Evolutionary conservation across 2,113 vertebrate genomes (phyloP).

Genomic region (Brachyhypopomus gauderio): DNA sequence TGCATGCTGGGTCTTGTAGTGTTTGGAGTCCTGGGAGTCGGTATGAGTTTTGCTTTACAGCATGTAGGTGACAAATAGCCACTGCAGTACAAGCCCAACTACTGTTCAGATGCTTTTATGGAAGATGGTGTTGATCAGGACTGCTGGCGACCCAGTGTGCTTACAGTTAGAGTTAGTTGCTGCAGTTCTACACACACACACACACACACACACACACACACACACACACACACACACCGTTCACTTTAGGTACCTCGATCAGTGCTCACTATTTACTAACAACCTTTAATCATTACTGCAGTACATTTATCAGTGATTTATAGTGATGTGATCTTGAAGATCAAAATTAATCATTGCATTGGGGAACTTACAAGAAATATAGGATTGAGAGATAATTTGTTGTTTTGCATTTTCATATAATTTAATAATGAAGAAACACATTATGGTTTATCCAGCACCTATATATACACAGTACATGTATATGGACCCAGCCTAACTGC

Average conservation of each 20-base stretch:
- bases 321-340: too few species aligned
- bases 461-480: not conserved
- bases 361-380: not conserved
- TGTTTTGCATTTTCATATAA: too few species aligned
- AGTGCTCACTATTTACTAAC: not conserved
- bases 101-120: not conserved
- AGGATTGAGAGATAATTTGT: not conserved
- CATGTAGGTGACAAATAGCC: not conserved
- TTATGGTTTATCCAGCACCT: not conserved
- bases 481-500: not conserved
- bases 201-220: slow-evolving; percentile 3
- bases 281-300: not conserved
- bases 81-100: not conserved
- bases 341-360: not conserved
- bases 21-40: not conserved
- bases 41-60: not conserved
- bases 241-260: not conserved
- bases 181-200: not conserved
- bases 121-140: not conserved
- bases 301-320: not conserved
- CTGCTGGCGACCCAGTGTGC: not conserved
- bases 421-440: not conserved
- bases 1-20: not conserved
- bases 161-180: not conserved
- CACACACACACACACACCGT: not conserved